Conservation (phyloP, 2,888 invertebrate species). For the Proisotoma minuta region DNA sequence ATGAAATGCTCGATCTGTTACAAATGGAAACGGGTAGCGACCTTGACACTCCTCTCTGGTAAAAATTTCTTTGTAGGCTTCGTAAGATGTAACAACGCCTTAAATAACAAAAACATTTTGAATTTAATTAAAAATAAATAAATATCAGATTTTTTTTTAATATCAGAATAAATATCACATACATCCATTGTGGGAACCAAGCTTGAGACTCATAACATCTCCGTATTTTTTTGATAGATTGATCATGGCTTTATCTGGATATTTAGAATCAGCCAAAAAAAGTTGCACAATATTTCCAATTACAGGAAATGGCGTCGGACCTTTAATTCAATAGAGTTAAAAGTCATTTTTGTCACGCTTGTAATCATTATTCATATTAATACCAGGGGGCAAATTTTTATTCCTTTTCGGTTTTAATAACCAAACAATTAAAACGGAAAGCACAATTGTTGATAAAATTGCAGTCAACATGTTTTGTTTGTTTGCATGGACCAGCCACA, state of each 20-base stretch:
- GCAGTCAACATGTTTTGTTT: background rate
- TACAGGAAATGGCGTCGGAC: conserved; percentile 13
- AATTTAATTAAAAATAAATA: too few species aligned
- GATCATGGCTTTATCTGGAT: conserved; percentile 10
- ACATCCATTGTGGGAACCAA: conserved; percentile 11
- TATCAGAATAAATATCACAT: background rate
- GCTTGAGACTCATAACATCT: conserved; percentile 8
- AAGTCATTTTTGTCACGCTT: background rate
- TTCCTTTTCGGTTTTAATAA: background rate
- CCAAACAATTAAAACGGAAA: background rate
- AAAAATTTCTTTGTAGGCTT: conserved; percentile 9
- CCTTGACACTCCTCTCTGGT: background rate
- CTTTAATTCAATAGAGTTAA: conserved; percentile 1
- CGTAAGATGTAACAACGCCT: conserved; percentile 5
- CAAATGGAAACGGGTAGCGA: background rate
- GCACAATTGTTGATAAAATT: background rate
- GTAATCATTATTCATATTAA: background rate
- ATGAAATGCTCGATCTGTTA: conserved; percentile 6
- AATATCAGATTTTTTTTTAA: too few species aligned
- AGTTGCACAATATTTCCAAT: conserved; percentile 13
- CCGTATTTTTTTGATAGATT: conserved; percentile 20
- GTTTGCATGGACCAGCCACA: too few species aligned
- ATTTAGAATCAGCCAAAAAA: background rate
- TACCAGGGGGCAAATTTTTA: conserved; percentile 2
- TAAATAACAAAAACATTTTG: too few species aligned